These are phyloP conservation scores for Procambarus clarkii DNA, from an alignment of 1,140 invertebrate genomes.

Conservation along the genomic window DNA sequence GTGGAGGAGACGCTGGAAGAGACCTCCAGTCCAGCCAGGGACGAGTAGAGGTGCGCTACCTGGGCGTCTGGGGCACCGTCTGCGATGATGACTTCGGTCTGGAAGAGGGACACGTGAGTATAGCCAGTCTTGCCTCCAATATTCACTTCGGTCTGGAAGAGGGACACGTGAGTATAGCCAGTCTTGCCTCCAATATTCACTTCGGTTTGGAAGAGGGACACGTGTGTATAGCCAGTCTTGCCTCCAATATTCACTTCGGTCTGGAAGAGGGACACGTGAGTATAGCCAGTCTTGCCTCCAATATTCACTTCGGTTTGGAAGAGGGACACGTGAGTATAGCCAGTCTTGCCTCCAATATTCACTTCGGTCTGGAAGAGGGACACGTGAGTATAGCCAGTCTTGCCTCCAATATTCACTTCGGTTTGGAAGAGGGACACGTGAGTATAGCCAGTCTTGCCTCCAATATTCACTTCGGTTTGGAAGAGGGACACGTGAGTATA, in stretches of 20 bases:
- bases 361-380: too few species aligned
- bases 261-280: conserved; percentile 76
- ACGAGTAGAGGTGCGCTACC: conserved; percentile 83
- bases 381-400: too few species aligned
- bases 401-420: too few species aligned
- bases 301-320: too few species aligned
- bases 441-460: too few species aligned
- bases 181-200: too few species aligned
- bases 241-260: conserved; percentile 75
- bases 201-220: conserved; percentile 79
- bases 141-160: conserved; percentile 78
- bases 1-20: conserved; percentile 82
- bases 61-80: conserved; percentile 85
- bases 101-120: conserved; percentile 75
- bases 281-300: neutral
- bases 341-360: too few species aligned
- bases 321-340: too few species aligned
- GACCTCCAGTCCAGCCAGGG: conserved; percentile 83
- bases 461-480: too few species aligned
- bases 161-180: conserved; percentile 62
- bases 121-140: too few species aligned
- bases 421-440: too few species aligned
- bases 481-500: too few species aligned
- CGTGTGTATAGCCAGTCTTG: conserved; percentile 35
- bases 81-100: conserved; percentile 87